Conservation (phyloP, 53 echinoderm and acorn worm species). For the Zoroaster sp. region DNA sequence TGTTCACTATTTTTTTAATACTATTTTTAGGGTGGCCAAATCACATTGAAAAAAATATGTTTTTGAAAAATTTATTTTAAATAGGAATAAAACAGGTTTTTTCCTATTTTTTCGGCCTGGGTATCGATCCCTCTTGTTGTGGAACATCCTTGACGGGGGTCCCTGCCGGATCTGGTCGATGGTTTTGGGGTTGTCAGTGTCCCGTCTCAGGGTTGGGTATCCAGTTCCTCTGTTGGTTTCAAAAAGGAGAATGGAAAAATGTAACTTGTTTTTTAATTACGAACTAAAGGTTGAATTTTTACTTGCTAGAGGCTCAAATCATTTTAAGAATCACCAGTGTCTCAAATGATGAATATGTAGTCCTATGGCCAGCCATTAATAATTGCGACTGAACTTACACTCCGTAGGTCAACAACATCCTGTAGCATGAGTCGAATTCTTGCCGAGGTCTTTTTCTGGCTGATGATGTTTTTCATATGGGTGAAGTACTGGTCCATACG, state of each 20-base stretch:
- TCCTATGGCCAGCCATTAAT: neutral
- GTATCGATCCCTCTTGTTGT: too few relatives aligned
- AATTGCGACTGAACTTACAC: conserved; percentile 30
- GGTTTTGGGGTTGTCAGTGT: conserved; percentile 45
- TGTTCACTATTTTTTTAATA: too few relatives aligned
- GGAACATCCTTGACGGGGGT: too few relatives aligned
- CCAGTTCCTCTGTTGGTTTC: conserved; percentile 70
- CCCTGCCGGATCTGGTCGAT: too few relatives aligned
- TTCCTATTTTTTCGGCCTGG: too few relatives aligned
- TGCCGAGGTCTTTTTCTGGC: conserved; percentile 66
- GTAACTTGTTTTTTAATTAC: neutral
- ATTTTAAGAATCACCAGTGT: neutral
- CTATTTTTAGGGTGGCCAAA: too few relatives aligned
- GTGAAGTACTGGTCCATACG: conserved; percentile 99
- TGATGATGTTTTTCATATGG: conserved; percentile 80
- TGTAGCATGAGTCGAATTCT: conserved; percentile 92
- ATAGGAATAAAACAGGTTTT: too few relatives aligned
- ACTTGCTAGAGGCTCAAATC: neutral
- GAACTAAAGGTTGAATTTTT: too few relatives aligned
- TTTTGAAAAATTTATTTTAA: too few relatives aligned
- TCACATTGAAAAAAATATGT: too few relatives aligned
- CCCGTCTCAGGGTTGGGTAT: conserved; percentile 79
- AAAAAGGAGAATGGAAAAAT: neutral
- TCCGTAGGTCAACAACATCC: conserved; percentile 82
- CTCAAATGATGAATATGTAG: neutral